A percentile compares a stretch with the other conserved stretches of the same genome.
These are phyloP conservation scores for Malthinus seriepunctatus DNA, from an alignment of 2,888 invertebrate species.

Conservation along the genomic window DNA sequence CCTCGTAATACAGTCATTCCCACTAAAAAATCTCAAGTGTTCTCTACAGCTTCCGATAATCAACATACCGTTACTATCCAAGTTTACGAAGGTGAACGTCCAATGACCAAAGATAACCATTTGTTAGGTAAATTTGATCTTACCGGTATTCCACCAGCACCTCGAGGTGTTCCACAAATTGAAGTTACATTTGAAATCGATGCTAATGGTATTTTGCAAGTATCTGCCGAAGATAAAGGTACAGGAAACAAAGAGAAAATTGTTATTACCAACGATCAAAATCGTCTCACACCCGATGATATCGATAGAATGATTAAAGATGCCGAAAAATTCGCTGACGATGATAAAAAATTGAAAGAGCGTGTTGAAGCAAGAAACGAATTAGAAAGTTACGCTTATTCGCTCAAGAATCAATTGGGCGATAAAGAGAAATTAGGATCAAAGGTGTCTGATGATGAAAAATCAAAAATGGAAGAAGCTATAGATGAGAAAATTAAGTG, in stretches of 20 bases:
- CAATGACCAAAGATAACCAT: conserved; percentile 99
- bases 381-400: conserved; percentile 95
- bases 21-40: conserved; percentile 98
- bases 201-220: conserved; percentile 92
- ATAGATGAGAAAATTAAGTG: conserved; percentile 97
- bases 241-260: conserved; percentile 99
- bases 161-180: conserved; percentile 90
- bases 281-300: conserved; percentile 94
- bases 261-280: conserved; percentile 98
- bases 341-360: conserved; percentile 96
- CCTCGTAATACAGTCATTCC: conserved; percentile 98
- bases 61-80: conserved; percentile 99
- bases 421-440: conserved; percentile 98
- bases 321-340: conserved; percentile 98
- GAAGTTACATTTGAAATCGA: conserved; percentile 95
- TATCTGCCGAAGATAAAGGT: conserved; percentile 98
- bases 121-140: conserved; percentile 97
- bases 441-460: conserved; percentile 87
- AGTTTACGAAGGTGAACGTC: conserved; percentile 98
- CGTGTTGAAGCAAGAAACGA: conserved; percentile 96
- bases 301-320: conserved; percentile 99
- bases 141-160: conserved; percentile 95
- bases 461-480: conserved; percentile 92
- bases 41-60: conserved; percentile 98
- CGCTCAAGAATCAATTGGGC: conserved; percentile 92